Evolutionary conservation across 2,888 invertebrate genomes (phyloP).

Genomic region (Patella depressa): DNA sequence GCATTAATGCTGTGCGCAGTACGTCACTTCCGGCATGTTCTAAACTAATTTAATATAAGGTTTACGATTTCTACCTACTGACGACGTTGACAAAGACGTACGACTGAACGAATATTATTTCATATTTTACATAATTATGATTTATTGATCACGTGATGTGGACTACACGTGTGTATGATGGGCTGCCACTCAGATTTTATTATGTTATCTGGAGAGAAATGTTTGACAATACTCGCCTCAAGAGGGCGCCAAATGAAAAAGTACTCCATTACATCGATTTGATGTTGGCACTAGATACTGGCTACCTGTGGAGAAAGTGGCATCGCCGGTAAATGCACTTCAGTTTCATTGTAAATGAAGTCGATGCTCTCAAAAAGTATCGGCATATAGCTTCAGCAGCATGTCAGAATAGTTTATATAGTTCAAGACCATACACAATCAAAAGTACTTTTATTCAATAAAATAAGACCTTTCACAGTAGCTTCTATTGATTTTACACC

Average conservation of each 20-base stretch:
- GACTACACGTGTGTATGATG: not conserved
- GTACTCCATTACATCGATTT: too few species aligned
- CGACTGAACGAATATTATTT: conserved; percentile 6
- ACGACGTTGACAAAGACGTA: conserved; percentile 5
- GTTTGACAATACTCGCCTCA: not conserved
- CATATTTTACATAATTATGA: conserved; percentile 5
- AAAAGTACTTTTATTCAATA: too few species aligned
- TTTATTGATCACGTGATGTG: conserved; percentile 8
- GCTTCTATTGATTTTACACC: too few species aligned
- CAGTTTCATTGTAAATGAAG: too few species aligned
- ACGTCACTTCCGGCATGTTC: not conserved
- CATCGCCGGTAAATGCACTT: too few species aligned
- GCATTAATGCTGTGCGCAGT: not conserved
- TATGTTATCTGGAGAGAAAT: not conserved
- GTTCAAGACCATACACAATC: too few species aligned
- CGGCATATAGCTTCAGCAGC: too few species aligned
- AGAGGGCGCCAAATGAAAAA: not conserved
- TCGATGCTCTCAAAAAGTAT: too few species aligned
- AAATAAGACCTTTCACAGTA: too few species aligned
- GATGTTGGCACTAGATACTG: too few species aligned
- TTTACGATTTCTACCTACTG: not conserved
- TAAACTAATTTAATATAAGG: not conserved
- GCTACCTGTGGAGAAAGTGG: too few species aligned
- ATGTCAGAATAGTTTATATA: too few species aligned
- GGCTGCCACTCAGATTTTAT: not conserved